Evolutionary conservation across 2,113 vertebrate genomes (phyloP), one percentile per base, ranked within the genome.

Genomic region (Hylia prasina): DNA sequence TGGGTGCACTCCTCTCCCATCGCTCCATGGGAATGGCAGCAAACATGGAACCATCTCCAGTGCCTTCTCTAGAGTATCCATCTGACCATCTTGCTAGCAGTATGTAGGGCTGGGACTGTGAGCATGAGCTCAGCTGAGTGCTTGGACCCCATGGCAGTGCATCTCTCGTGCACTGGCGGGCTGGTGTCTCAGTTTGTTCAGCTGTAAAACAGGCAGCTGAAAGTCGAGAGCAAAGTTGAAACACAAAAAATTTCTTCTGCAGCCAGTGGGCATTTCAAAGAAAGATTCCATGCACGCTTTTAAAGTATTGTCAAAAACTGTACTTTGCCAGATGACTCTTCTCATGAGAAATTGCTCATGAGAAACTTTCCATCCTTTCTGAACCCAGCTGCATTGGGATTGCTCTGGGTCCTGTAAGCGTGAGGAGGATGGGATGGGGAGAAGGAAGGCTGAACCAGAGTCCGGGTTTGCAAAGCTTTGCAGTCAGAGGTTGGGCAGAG

Each of bases 101-200:
- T 21, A 6, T 2, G 0, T 8, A 15, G 22, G 42, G 31, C 33
- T 15, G 12, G 33, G 42, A 15, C 50, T 35, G 13, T 21, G 35
- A 72, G 31, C 25, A 22, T 3, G 0, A 6, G 25, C 42, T 45
- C 2, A 2, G 15, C 44, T 0, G 0, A n/a, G 25, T 8, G 1
- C 40, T 84, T 5, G 2, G 8, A 25, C 16, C 6, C 7, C 3
- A 1, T 23, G 72, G 61, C 24, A 33, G 7, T 3, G 1, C 21
- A 4, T 21, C 14, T 58, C 35, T 90, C 19, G 5, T 75, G 33
- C 48, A 5, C 28, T 78, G 82, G 37, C 65, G 53, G n/a, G n/a
- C 60, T 83, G 56, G 9, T 40, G 21, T 50, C 60, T 68, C 9
- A 9, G 30, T 71, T 68, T 53, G 13, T 14, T 89, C 42, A 48